Conservation (phyloP, 2,888 invertebrate genomes). For the Selenia dentaria region DNA sequence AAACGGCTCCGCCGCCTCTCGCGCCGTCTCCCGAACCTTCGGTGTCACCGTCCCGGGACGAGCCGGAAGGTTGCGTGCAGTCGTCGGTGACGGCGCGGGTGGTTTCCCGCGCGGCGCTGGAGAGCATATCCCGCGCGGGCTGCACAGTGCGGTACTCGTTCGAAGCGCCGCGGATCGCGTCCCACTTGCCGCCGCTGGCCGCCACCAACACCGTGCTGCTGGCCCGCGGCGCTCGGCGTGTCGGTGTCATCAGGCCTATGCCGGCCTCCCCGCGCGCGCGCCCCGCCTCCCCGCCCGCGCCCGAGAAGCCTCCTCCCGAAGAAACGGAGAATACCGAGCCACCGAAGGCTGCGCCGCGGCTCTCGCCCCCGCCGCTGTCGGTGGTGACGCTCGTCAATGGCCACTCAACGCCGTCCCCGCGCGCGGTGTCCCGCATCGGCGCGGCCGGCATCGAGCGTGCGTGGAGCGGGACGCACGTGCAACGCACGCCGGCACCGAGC, state of each 20-base stretch:
- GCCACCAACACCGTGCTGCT: slow-evolving; percentile 69
- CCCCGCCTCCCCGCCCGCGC: slow-evolving; percentile 39
- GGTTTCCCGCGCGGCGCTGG: slow-evolving; percentile 85
- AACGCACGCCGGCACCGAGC: slow-evolving; percentile 30
- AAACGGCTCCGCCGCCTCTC: slow-evolving; percentile 69
- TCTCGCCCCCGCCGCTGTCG: no score
- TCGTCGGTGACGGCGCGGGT: no score
- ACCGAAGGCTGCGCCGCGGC: slow-evolving; percentile 48
- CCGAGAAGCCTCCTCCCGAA: slow-evolving; percentile 34
- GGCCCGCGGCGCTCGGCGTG: slow-evolving; percentile 67
- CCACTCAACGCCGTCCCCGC: slow-evolving; percentile 65
- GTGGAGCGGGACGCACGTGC: slow-evolving; percentile 55
- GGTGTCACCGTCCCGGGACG: slow-evolving; percentile 34
- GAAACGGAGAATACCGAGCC: slow-evolving; percentile 30
- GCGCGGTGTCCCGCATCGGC: slow-evolving; percentile 55
- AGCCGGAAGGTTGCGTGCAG: slow-evolving; percentile 48
- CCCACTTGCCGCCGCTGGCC: slow-evolving; percentile 67
- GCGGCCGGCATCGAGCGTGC: slow-evolving; percentile 65
- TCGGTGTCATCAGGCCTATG: slow-evolving; percentile 85
- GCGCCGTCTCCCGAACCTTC: slow-evolving; percentile 68
- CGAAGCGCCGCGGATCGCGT: slow-evolving; percentile 58
- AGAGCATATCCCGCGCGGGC: slow-evolving; percentile 88
- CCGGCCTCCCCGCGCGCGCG: slow-evolving; percentile 48
- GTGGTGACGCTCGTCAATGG: slow-evolving; percentile 58
- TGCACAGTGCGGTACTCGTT: slow-evolving; percentile 87